Conservation (phyloP, 2,888 invertebrate species). For the Pheosia gnoma region DNA sequence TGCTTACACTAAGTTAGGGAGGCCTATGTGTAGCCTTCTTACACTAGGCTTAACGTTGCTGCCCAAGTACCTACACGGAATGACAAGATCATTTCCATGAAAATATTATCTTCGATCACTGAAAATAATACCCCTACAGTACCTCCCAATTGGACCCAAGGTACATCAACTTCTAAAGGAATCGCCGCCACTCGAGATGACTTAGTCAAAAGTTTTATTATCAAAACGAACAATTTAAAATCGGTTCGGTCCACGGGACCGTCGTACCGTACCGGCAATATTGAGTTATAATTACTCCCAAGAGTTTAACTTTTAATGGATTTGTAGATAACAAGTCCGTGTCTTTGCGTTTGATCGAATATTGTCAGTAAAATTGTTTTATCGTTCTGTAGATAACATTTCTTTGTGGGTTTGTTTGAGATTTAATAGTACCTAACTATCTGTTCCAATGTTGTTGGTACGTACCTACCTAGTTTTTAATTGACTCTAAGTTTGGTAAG, state of each 20-base stretch:
- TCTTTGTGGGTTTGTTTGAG: background rate
- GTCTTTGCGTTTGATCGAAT: slow-evolving; percentile 31
- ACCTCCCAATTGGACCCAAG: background rate
- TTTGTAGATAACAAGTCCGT: slow-evolving; percentile 56
- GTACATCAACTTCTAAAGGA: slow-evolving; percentile 26
- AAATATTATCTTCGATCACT: background rate
- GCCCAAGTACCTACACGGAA: too few species aligned
- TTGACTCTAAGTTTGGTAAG: too few species aligned
- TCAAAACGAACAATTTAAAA: slow-evolving; percentile 34
- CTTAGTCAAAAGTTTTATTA: slow-evolving; percentile 37
- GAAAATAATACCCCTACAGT: background rate
- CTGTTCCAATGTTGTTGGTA: too few species aligned
- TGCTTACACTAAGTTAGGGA: too few species aligned
- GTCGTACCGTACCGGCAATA: slow-evolving; percentile 55
- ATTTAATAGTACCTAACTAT: too few species aligned
- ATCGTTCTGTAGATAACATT: slow-evolving; percentile 29
- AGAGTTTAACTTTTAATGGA: slow-evolving; percentile 70
- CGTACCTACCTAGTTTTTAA: too few species aligned
- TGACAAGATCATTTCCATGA: too few species aligned
- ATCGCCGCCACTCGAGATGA: slow-evolving; percentile 26
- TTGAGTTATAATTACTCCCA: slow-evolving; percentile 69
- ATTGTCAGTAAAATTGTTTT: slow-evolving; percentile 35
- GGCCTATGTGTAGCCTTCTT: too few species aligned
- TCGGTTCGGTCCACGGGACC: slow-evolving; percentile 22
- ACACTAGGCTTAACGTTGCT: too few species aligned